Evolutionary conservation across 2,113 vertebrate species (phyloP).

Genomic region (Ailurus styani): DNA sequence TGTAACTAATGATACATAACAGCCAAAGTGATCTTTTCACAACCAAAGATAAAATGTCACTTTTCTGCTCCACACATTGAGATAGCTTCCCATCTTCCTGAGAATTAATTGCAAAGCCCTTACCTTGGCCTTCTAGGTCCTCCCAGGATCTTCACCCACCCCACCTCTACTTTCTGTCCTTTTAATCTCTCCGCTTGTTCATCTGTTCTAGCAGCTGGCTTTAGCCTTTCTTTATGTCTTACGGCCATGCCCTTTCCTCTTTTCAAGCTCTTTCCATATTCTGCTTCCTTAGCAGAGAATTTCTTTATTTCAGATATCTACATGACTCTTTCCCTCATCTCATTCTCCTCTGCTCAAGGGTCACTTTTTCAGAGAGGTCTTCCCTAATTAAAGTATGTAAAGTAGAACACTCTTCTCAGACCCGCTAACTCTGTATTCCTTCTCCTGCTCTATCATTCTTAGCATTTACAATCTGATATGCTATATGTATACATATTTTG

Average conservation of each 20-base stretch:
- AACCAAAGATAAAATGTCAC: conserved; percentile 43
- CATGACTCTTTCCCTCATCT: neutral
- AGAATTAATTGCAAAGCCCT: neutral
- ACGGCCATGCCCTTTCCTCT: neutral
- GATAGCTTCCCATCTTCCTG: neutral
- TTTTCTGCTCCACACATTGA: neutral
- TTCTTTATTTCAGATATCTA: neutral
- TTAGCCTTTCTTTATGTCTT: neutral
- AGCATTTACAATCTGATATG: neutral
- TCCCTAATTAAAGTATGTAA: neutral
- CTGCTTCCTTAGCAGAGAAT: neutral
- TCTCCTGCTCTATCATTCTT: neutral
- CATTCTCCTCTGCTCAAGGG: neutral
- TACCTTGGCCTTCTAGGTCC: neutral
- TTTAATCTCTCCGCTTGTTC: neutral
- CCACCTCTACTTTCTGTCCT: no score
- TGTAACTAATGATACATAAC: neutral
- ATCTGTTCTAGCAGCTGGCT: neutral
- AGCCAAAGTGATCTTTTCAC: neutral
- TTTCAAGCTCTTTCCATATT: neutral
- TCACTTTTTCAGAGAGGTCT: neutral
- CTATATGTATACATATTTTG: neutral
- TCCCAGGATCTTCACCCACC: neutral
- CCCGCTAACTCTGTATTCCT: neutral
- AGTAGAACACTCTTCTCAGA: neutral